Evolutionary conservation across 2,797 vertebrate species (phyloP), one percentile per base, ranked within the genome.

Genomic region (Myripristis jacobus): DNA sequence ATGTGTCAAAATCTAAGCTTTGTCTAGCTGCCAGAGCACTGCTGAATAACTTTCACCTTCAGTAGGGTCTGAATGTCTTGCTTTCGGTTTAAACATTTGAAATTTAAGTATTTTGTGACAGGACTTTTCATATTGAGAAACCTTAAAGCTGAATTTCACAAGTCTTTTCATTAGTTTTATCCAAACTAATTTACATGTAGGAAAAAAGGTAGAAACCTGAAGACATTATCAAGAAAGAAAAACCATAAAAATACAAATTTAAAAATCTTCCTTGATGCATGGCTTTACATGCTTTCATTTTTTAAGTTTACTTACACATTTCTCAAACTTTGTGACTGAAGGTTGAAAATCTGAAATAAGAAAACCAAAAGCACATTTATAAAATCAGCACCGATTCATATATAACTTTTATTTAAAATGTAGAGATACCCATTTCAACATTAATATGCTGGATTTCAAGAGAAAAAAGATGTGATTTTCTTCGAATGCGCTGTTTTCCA

Each of bases 361-460:
- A 96, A 96, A 96, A 94, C 95, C 95, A 96, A 97, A 96, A 96
- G 95, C 95, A 96, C 96, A 97, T 96, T 97, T 99, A 99, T 97
- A 98, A 99, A 99, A 99, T 97, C 97, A 99, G 97, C 97, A 98
- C 98, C 97, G 96, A 97, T 99, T 95, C 92, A 94, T 95, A 98
- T 99, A 97, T 96, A 96, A 96, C 95, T 97, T 92, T 98, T 97
- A 96, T 97, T 98, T 97, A 96, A 97, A 99, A 97, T 96, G 96
- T 96, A 96, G 95, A 96, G 95, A 97, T 95, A 91, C 96, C 96
- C 96, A 97, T 97, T 95, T 97, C 95, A 96, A 97, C 96, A 97
- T 96, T 96, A 97, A 96, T 96, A 96, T 97, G 97, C 96, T 96
- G 95, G 96, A 97, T 96, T 97, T 95, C 94, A 94, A 94, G 95